These are phyloP conservation scores for Hydraecia micacea DNA, from an alignment of 2,888 invertebrate species.

Conservation along the genomic window DNA sequence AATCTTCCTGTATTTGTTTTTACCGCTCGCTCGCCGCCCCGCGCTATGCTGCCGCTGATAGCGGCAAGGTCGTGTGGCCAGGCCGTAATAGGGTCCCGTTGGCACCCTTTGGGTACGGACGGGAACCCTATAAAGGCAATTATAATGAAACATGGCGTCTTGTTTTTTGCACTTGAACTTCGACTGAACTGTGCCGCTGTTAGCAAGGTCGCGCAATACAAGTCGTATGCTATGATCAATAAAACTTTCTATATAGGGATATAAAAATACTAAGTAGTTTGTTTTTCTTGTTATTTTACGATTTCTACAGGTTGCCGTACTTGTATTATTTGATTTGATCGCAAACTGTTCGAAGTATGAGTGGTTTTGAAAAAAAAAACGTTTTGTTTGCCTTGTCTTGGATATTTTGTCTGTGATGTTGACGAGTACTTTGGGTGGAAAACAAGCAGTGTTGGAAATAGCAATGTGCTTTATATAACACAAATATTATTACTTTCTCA, in stretches of 20 bases:
- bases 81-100: neutral
- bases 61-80: no score
- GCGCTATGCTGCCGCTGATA: no score
- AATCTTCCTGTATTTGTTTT: no score
- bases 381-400: neutral
- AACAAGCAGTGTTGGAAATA: constrained; percentile 9
- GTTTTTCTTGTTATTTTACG: neutral
- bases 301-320: neutral
- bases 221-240: constrained; percentile 16
- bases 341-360: neutral
- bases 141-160: neutral
- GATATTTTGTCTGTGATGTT: constrained; percentile 3
- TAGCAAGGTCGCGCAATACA: constrained; percentile 12
- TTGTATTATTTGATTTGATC: neutral
- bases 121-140: neutral
- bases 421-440: neutral
- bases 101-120: neutral
- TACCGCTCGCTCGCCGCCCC: no score
- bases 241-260: constrained; percentile 22
- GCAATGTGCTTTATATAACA: constrained; percentile 3
- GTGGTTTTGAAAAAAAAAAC: constrained; percentile 23
- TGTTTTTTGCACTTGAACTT: constrained; percentile 8
- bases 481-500: neutral
- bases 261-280: neutral
- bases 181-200: constrained; percentile 3